Base-by-base conservation (phyloP, 2,113 vertebrate species). In the Tretioscincus oriximinensis region DNA sequence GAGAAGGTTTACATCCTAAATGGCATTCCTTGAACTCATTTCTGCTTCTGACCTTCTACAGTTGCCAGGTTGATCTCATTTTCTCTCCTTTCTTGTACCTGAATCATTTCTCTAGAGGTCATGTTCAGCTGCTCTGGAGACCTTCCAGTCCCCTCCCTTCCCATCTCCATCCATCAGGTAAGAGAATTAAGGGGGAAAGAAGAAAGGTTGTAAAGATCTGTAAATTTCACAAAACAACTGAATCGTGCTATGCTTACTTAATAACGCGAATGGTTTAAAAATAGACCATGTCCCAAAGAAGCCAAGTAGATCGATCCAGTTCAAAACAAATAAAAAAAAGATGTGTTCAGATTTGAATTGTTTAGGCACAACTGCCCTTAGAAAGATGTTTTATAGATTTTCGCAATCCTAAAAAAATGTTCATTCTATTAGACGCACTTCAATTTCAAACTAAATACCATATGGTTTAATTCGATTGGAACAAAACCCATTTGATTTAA, bases 1-100 rank as follows among this genome's bases (percentile, higher is more conserved):
- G 41, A 45, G 41, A 76, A 82, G 51, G 73, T 76, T 76, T 69
- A 47, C 29, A 47, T 63, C 66, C 41, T n/a, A 70, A 68, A 73
- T 81, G 85, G 60, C 41, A 81, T 67, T 70, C 64, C 61, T 84
- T 87, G 68, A 85, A 91, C 14, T 83, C 77, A 77, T 84, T 89
- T 89, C 77, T 83, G 2, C 12, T 85, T 63, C 47, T 91, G 90
- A 87, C 90, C 88, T 85, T 92, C 69, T 83, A 47, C 54, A 86
- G 89, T 72, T 82, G 35, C 47, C 72, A 87, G 63, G 49, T 60
- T 90, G 80, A 89, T 79, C 67, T 76, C 73, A 84, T 88, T 90
- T 91, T 90, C 84, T 89, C 51, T 24, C 80, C 47, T 26, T 70
- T 60, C 77, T 85, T 81, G 41, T 28, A 88, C 79, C 54, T 81